phyloP scores from a whole-genome alignment of 1,140 invertebrate species.

The Nephotettix cincticeps region DNA sequence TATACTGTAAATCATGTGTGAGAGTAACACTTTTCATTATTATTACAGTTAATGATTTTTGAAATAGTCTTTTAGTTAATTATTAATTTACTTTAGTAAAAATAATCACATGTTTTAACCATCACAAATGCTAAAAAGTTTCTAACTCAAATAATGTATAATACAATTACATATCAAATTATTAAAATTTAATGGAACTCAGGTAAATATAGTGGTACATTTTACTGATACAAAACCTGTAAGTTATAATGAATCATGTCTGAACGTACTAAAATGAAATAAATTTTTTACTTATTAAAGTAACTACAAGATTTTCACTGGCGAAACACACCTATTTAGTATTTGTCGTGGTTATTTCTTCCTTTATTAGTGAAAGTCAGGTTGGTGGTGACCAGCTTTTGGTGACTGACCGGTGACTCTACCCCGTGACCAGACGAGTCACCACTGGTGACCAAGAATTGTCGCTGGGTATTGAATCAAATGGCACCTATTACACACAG shows the following conservation, averaged over 20 bases:
- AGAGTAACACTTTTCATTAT: slow-evolving; percentile 15
- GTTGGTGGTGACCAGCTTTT: too few relatives aligned
- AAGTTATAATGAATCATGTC: background rate
- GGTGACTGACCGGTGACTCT: too few relatives aligned
- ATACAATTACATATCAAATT: too few relatives aligned
- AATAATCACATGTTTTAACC: too few relatives aligned
- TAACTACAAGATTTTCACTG: slow-evolving; percentile 15
- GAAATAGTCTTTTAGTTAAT: background rate
- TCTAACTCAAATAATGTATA: too few relatives aligned
- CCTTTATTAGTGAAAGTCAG: slow-evolving; percentile 10
- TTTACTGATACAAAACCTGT: background rate
- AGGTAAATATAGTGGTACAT: background rate
- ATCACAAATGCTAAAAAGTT: too few relatives aligned
- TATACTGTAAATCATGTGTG: slow-evolving; percentile 11
- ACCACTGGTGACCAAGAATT: too few relatives aligned
- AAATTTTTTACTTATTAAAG: background rate
- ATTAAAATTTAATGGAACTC: too few relatives aligned
- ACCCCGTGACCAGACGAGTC: too few relatives aligned
- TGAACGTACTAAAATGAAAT: slow-evolving; percentile 1
- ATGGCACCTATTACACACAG: too few relatives aligned
- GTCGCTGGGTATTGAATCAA: too few relatives aligned
- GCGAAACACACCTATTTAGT: slow-evolving; percentile 1
- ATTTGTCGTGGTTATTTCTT: background rate
- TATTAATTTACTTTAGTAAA: too few relatives aligned
- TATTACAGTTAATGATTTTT: slow-evolving; percentile 8